These are phyloP conservation scores for Camelus dromedarius DNA, from an alignment of 2,113 vertebrate genomes.

Conservation along the genomic window DNA sequence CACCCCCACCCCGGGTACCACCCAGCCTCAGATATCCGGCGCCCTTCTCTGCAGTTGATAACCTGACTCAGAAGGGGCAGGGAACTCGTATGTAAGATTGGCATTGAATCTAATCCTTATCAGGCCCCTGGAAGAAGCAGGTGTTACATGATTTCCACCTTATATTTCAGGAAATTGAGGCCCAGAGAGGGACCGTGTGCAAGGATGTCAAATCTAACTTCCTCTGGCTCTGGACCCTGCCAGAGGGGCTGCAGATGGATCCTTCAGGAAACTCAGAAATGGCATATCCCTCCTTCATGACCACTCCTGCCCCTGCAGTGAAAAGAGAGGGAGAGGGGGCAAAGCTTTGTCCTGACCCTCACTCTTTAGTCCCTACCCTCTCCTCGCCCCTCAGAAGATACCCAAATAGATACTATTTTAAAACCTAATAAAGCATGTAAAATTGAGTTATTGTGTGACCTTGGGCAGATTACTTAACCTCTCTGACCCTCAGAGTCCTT, in stretches of 20 bases:
- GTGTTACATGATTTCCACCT: background rate
- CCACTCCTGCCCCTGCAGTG: background rate
- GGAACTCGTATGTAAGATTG: background rate
- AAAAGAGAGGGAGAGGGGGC: background rate
- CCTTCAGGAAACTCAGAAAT: background rate
- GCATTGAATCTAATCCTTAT: background rate
- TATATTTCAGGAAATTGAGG: background rate
- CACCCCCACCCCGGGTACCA: background rate
- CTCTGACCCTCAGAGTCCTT: background rate
- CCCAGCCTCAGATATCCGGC: background rate
- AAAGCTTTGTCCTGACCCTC: background rate
- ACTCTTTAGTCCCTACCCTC: background rate
- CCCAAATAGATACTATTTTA: background rate
- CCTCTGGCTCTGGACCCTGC: background rate
- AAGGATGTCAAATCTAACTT: background rate
- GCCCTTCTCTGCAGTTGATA: background rate
- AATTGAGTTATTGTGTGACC: slow-evolving; percentile 12
- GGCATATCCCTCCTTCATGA: background rate
- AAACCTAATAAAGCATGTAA: background rate
- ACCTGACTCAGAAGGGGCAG: background rate
- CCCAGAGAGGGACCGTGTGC: background rate
- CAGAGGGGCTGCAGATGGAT: too few species aligned
- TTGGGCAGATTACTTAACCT: background rate
- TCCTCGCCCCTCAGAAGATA: background rate
- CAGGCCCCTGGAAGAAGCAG: background rate